Conservation (phyloP, 92 coral and sea anemone species). For the Epizoanthus stellaris region DNA sequence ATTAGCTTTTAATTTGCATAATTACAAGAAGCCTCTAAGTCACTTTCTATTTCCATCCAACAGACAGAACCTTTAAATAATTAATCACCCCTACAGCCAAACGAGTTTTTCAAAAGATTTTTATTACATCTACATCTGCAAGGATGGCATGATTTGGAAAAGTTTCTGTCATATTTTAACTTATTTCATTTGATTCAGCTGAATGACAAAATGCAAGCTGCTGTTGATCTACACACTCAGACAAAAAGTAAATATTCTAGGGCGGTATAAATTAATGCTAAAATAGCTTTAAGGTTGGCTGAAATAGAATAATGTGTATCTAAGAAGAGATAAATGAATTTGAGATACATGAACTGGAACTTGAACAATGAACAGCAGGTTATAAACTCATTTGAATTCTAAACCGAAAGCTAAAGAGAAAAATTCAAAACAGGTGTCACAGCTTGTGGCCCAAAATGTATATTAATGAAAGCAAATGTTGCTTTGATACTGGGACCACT, state of each 20-base stretch:
- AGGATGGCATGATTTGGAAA: too few relatives aligned
- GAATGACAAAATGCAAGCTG: too few relatives aligned
- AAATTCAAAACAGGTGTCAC: neutral
- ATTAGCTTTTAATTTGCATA: slow-evolving; percentile 27
- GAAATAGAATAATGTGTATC: too few relatives aligned
- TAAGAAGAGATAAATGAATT: too few relatives aligned
- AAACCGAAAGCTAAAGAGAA: slow-evolving; percentile 2
- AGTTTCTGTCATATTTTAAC: too few relatives aligned
- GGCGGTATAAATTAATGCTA: too few relatives aligned
- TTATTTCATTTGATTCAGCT: too few relatives aligned
- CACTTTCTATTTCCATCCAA: slow-evolving; percentile 3
- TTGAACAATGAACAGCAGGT: neutral
- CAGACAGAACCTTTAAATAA: slow-evolving; percentile 33
- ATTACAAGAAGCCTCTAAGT: neutral
- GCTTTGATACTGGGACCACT: neutral
- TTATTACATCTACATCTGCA: neutral
- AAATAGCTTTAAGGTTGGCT: too few relatives aligned
- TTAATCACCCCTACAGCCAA: neutral
- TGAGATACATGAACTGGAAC: neutral
- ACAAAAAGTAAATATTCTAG: too few relatives aligned
- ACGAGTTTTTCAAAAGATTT: neutral
- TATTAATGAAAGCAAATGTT: neutral
- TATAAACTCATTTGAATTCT: neutral
- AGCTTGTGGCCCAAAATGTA: slow-evolving; percentile 8
- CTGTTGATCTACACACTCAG: too few relatives aligned